phyloP scores from a whole-genome alignment of 2,797 vertebrate genomes.

The Sebastes elongatus region DNA sequence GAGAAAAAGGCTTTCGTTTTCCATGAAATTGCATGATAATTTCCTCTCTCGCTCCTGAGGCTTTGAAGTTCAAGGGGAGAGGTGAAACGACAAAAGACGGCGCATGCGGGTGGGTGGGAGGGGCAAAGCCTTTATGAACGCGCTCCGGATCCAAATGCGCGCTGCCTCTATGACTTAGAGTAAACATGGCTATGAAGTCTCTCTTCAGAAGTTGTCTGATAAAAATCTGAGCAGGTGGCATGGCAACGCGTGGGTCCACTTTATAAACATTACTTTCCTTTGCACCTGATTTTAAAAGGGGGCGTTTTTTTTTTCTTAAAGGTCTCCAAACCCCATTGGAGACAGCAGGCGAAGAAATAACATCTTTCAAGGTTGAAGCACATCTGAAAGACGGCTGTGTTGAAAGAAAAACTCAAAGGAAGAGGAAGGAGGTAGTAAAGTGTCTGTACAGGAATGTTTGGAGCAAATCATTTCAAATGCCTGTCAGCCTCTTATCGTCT shows the following conservation, averaged over 20 bases:
- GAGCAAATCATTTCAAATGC: constrained; percentile 37
- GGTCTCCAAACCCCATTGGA: constrained; percentile 40
- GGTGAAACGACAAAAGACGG: constrained; percentile 62
- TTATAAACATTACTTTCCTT: constrained; percentile 60
- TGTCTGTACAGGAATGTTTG: constrained; percentile 17
- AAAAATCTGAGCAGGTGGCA: constrained; percentile 53
- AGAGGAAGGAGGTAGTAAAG: constrained; percentile 14
- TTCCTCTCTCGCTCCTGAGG: constrained; percentile 27
- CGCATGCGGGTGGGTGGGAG: constrained; percentile 23
- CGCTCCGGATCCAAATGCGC: constrained; percentile 47
- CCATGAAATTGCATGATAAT: constrained; percentile 72
- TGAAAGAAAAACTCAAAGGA: constrained; percentile 39
- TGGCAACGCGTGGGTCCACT: constrained; percentile 38
- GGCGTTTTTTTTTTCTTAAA: constrained; percentile 15
- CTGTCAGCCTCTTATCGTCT: constrained; percentile 29
- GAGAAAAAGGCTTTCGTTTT: constrained; percentile 65
- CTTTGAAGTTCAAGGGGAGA: constrained; percentile 78
- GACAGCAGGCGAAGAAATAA: constrained; percentile 44
- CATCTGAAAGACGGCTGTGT: constrained; percentile 33
- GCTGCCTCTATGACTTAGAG: constrained; percentile 36
- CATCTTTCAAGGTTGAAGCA: constrained; percentile 48
- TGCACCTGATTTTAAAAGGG: constrained; percentile 50
- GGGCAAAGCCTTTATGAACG: constrained; percentile 19
- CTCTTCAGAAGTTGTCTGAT: constrained; percentile 48
- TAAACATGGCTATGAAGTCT: constrained; percentile 61